Evolutionary conservation across 2,113 vertebrate species (phyloP).

Genomic region (Tragelaphus scriptus): DNA sequence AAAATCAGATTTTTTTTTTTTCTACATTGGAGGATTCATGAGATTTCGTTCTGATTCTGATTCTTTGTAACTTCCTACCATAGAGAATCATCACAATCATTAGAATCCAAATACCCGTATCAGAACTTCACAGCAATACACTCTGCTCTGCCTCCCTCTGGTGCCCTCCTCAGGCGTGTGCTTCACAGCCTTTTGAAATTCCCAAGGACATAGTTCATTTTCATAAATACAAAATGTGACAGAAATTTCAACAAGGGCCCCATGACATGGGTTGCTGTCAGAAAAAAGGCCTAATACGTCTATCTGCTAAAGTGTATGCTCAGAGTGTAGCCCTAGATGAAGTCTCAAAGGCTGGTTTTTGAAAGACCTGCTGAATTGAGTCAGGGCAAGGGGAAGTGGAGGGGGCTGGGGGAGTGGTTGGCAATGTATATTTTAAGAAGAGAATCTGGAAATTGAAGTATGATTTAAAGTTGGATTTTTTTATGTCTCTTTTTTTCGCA

Average conservation of each 20-base stretch:
- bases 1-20: neutral
- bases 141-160: neutral
- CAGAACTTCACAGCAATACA: neutral
- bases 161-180: neutral
- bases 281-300: constrained; percentile 9
- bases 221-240: constrained; percentile 43
- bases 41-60: neutral
- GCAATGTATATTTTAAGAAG: neutral
- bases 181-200: constrained; percentile 34
- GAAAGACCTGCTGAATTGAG: constrained; percentile 12
- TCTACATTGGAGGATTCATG: neutral
- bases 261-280: neutral
- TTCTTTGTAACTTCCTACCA: neutral
- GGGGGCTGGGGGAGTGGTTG: neutral
- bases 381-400: rapidly evolving
- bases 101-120: neutral
- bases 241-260: constrained; percentile 34
- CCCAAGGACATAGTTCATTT: constrained; percentile 33
- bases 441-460: neutral
- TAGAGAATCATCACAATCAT: neutral
- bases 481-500: neutral
- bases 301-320: neutral
- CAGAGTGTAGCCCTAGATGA: neutral
- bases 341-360: constrained; percentile 35
- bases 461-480: neutral